Evolutionary conservation across 2,797 vertebrate genomes (phyloP).

Genomic region (Staurois parvus): DNA sequence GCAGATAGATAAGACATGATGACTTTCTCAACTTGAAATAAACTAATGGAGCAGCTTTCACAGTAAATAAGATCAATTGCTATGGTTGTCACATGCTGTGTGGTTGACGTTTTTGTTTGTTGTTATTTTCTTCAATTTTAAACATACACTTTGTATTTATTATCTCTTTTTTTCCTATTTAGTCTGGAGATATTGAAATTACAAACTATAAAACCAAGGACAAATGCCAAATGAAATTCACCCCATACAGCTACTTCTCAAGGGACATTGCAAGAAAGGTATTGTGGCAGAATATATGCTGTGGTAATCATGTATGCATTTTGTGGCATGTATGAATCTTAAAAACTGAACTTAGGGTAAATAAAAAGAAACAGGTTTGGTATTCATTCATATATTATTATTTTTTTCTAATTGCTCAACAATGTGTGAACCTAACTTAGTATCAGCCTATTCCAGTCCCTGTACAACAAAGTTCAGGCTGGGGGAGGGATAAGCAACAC

Average conservation of each 20-base stretch:
- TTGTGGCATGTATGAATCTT: not conserved
- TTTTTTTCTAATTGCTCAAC: too few relatives aligned
- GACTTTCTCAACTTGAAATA: not conserved
- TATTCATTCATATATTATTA: too few relatives aligned
- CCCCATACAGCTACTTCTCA: conserved; percentile 98
- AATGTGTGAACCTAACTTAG: too few relatives aligned
- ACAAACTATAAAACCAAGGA: conserved; percentile 95
- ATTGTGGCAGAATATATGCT: conserved; percentile 2
- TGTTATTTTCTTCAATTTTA: not conserved
- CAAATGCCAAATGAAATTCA: conserved; percentile 97
- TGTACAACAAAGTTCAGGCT: too few relatives aligned
- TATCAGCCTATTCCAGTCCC: too few relatives aligned
- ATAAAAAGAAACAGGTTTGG: too few relatives aligned
- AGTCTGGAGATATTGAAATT: conserved; percentile 98
- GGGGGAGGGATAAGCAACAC: too few relatives aligned
- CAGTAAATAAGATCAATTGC: not conserved
- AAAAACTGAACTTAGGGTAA: too few relatives aligned
- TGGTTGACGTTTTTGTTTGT: not conserved
- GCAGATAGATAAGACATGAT: not conserved
- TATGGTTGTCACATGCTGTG: not conserved
- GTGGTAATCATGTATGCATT: not conserved
- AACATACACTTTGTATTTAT: not conserved
- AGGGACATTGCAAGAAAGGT: conserved; percentile 97
- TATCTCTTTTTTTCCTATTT: conserved; percentile 60
- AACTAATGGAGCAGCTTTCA: not conserved